Conservation (phyloP, 1,140 invertebrate genomes). For the Drosophila parabipectinata region DNA sequence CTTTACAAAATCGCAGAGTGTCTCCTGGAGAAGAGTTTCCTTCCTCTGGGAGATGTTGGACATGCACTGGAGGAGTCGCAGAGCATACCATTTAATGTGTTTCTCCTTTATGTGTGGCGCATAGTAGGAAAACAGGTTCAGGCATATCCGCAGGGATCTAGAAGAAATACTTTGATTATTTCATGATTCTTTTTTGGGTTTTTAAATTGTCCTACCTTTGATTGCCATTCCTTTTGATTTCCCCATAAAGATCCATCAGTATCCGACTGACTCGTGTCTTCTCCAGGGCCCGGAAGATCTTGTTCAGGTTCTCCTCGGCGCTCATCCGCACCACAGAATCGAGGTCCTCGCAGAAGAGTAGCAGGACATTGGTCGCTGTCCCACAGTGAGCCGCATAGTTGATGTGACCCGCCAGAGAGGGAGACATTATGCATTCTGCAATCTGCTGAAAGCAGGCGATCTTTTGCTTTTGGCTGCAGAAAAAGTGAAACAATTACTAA, state of each 20-base stretch:
- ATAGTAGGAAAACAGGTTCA: slow-evolving; percentile 90
- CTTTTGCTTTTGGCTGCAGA: slow-evolving; percentile 89
- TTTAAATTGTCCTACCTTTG: slow-evolving; percentile 52
- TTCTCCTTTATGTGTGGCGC: slow-evolving; percentile 88
- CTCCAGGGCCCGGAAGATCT: slow-evolving; percentile 88
- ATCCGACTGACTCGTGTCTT: slow-evolving; percentile 87
- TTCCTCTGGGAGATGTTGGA: slow-evolving; percentile 87
- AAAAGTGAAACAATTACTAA: slow-evolving; percentile 36
- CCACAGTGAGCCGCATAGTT: slow-evolving; percentile 89
- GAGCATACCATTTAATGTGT: slow-evolving; percentile 91
- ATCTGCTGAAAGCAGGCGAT: slow-evolving; percentile 88
- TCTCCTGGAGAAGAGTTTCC: slow-evolving; percentile 91
- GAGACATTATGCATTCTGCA: slow-evolving; percentile 88
- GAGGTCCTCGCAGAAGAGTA: slow-evolving; percentile 89
- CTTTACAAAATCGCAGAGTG: slow-evolving; percentile 87
- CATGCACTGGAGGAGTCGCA: slow-evolving; percentile 90
- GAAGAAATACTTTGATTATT: slow-evolving; percentile 10
- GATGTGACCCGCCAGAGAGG: slow-evolving; percentile 84
- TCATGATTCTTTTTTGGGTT: neutral
- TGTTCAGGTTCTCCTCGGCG: slow-evolving; percentile 92
- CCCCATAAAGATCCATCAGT: slow-evolving; percentile 91
- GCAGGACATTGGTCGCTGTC: slow-evolving; percentile 89
- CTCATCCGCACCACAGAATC: slow-evolving; percentile 91
- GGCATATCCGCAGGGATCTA: slow-evolving; percentile 88
- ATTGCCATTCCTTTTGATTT: slow-evolving; percentile 91